A percentile compares a stretch with the other conserved stretches of the same genome.
Evolutionary conservation across 2,113 vertebrate genomes (phyloP).

Genomic region (Entelurus aequoreus): DNA sequence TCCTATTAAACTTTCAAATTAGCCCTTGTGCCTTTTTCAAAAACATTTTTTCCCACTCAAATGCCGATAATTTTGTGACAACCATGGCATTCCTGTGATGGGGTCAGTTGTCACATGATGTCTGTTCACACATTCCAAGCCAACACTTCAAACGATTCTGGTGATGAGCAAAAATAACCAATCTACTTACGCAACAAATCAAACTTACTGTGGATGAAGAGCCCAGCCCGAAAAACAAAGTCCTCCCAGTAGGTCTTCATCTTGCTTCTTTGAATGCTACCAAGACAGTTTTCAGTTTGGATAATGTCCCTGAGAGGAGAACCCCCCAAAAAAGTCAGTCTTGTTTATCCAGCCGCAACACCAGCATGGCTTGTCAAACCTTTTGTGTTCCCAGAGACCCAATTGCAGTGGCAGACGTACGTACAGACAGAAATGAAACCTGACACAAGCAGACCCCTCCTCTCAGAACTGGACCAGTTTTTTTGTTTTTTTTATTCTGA

Average conservation of each 20-base stretch:
- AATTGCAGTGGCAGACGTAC: conserved; percentile 6
- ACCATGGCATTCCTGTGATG: no score
- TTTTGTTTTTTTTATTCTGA: background rate
- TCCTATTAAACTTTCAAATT: no score
- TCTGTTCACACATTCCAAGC: no score
- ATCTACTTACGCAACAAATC: background rate
- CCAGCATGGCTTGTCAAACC: conserved; percentile 7
- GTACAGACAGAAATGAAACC: conserved; percentile 47
- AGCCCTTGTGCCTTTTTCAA: no score
- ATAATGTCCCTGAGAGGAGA: background rate
- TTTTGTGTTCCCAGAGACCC: background rate
- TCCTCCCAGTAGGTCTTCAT: conserved; percentile 31
- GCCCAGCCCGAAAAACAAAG: conserved; percentile 33
- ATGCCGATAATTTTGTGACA: no score
- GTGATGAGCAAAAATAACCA: no score
- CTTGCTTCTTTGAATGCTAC: conserved; percentile 1
- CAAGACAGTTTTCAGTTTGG: background rate
- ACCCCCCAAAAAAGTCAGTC: background rate
- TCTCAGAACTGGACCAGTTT: background rate
- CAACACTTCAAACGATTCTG: no score
- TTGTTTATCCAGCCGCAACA: conserved; percentile 8
- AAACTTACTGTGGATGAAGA: conserved; percentile 54
- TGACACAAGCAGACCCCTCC: conserved; percentile 36
- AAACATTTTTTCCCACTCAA: no score
- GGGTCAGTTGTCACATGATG: no score